Percentiles rank a stretch among this genome's conserved stretches.
These are phyloP conservation scores for Anoura caudifer DNA, from an alignment of 2,113 vertebrate species.

Conservation along the genomic window DNA sequence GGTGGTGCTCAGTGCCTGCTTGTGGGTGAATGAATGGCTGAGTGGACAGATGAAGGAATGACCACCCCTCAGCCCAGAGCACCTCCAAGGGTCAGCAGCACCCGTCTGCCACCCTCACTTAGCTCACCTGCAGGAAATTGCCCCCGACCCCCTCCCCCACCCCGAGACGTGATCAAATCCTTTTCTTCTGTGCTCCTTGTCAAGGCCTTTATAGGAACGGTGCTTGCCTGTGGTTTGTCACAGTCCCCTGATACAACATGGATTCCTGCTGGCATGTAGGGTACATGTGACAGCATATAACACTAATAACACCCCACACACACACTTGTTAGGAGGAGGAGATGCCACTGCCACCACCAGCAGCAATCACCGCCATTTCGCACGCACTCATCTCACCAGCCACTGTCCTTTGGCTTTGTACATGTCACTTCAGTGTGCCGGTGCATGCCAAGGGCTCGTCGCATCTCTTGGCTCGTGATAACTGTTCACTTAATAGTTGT, in stretches of 20 bases:
- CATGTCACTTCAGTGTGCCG: not conserved
- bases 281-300: not conserved
- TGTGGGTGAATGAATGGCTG: not conserved
- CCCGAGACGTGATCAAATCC: not conserved
- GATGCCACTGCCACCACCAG: not conserved
- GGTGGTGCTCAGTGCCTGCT: rapidly evolving
- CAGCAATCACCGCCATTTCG: not conserved
- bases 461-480: not conserved
- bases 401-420: not conserved
- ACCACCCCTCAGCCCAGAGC: not conserved
- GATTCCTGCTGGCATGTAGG: not conserved
- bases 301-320: not conserved
- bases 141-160: not conserved
- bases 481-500: not conserved
- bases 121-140: not conserved
- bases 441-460: not conserved
- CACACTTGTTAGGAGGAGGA: not conserved
- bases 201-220: too few relatives aligned
- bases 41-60: not conserved
- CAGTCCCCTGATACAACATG: not conserved
- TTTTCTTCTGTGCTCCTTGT: not conserved
- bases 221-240: not conserved
- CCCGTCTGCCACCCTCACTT: not conserved
- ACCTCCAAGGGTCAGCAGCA: not conserved
- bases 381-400: not conserved